Evolutionary conservation across 2,113 vertebrate species (phyloP), one percentile per base, ranked within the genome.

Genomic region (Planiliza haematocheilus): DNA sequence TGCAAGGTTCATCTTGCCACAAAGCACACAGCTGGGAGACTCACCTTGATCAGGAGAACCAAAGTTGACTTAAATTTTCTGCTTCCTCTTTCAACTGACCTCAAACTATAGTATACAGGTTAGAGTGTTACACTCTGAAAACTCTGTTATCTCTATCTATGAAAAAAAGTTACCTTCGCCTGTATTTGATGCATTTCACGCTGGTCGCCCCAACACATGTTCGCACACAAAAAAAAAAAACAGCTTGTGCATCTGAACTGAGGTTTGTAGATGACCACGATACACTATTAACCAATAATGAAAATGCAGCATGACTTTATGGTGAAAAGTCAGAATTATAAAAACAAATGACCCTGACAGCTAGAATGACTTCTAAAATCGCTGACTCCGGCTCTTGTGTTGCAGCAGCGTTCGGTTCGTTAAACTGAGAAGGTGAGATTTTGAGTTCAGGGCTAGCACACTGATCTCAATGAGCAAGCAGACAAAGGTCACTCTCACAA

Each of bases 371-470:
- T 88, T 89, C 76, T 60, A 88, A 82, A 88, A 81, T 73, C 63
- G 85, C 90, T 90, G 88, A 90, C 68, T 79, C 45, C 7, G 12
- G 55, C 57, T 69, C 12, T 82, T 53, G 56, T 43, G 24, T 65
- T 37, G 18, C 56, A 61, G 73, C 78, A 52, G 61, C 75, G 18
- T 71, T 82, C 86, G 88, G 77, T 81, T 89, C 88, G 89, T 91
- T 91, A 90, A 84, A 73, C 80, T 43, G 67, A 53, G 85, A 91
- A 90, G 90, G 90, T 90, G 83, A 91, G 82, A 82, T 74, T 70
- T 67, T 42, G 63, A 83, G 80, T 63, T 79, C 53, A 82, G 74
- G 14, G 82, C 76, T 73, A 57, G 53, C 69, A 74, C 67, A 71
- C 51, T 53, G 74, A 80, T 77, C 61, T 79, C 74, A 75, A 62